Percentiles rank a stretch among this genome's conserved stretches.
Evolutionary conservation across 2,797 vertebrate species (phyloP).

Genomic region (Gymnoscopelus microlampas): DNA sequence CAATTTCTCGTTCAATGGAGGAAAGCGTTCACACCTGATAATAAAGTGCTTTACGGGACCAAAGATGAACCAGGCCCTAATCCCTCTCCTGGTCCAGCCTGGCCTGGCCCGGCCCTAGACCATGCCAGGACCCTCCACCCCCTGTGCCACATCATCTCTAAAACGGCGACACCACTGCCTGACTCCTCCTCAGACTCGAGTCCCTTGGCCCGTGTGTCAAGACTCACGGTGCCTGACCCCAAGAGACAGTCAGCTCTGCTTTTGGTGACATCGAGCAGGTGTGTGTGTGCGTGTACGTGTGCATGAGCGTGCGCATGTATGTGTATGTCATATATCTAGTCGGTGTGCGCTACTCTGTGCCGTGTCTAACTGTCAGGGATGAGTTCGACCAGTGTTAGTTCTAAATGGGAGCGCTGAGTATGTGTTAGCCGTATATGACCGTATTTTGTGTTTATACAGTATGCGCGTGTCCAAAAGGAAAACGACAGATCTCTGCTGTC

Average conservation of each 20-base stretch:
- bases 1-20: constrained; percentile 36
- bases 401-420: constrained; percentile 11
- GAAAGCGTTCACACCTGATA: constrained; percentile 61
- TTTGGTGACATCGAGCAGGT: constrained; percentile 50
- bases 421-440: constrained; percentile 41
- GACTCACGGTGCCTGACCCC: constrained; percentile 47
- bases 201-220: constrained; percentile 42
- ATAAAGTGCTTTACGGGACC: constrained; percentile 80
- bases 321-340: constrained; percentile 1
- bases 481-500: constrained; percentile 2
- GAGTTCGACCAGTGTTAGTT: constrained; percentile 40
- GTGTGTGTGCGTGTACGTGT: constrained; percentile 12
- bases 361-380: constrained; percentile 21
- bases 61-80: constrained; percentile 70
- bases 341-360: constrained; percentile 17
- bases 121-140: constrained; percentile 24
- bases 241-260: constrained; percentile 47
- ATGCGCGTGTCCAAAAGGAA: constrained; percentile 17
- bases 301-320: constrained; percentile 11
- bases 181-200: constrained; percentile 69
- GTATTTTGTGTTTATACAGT: constrained; percentile 23
- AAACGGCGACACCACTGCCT: constrained; percentile 78
- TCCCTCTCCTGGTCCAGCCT: constrained; percentile 34
- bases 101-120: constrained; percentile 32
- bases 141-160: constrained; percentile 76